Percentiles rank a stretch among this genome's conserved stretches.
Conservation (phyloP, 2,113 vertebrate genomes). For the Campylorhamphus procurvoides region DNA sequence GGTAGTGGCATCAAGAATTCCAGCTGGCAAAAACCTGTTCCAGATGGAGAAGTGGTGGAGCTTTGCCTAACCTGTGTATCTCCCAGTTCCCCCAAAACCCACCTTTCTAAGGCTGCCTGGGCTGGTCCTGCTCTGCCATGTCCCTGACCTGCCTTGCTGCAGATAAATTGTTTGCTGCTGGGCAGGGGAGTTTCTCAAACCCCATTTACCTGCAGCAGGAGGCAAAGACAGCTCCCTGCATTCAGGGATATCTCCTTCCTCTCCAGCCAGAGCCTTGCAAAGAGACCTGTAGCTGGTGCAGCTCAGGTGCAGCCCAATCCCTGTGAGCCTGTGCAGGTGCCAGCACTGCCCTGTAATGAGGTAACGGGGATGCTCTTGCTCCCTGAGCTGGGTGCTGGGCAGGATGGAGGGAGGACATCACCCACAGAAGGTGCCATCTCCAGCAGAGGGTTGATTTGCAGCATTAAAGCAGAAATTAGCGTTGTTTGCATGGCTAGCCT, state of each 20-base stretch:
- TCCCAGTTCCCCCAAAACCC: neutral
- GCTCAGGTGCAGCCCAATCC: neutral
- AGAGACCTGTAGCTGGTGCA: neutral
- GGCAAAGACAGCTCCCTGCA: neutral
- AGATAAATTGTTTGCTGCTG: neutral
- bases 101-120: neutral
- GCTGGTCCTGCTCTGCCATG: fast-evolving
- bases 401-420: fast-evolving
- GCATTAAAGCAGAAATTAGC: neutral
- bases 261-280: neutral
- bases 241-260: too few species aligned
- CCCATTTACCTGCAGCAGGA: neutral
- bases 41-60: neutral
- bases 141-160: neutral
- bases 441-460: neutral
- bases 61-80: neutral
- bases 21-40: neutral
- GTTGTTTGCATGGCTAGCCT: neutral
- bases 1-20: neutral
- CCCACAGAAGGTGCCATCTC: neutral
- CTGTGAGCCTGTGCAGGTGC: neutral
- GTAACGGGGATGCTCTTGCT: neutral
- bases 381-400: neutral
- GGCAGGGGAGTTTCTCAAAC: neutral
- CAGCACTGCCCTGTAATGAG: neutral